phyloP scores from a whole-genome alignment of 2,113 vertebrate species.

The Natator depressus region DNA sequence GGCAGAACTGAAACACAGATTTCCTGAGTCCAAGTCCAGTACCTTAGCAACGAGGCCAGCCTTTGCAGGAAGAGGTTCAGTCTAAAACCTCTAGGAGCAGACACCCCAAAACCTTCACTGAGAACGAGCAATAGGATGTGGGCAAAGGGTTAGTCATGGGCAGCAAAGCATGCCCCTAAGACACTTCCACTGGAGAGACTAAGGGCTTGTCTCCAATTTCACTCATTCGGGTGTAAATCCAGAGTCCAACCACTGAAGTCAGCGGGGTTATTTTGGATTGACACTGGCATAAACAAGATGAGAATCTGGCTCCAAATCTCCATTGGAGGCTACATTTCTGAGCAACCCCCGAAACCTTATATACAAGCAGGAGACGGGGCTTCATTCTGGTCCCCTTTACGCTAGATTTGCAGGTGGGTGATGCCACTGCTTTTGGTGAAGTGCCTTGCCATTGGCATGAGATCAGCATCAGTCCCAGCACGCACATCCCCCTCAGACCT shows the following conservation, averaged over 20 bases:
- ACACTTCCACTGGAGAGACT: not conserved
- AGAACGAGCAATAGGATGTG: not conserved
- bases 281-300: not conserved
- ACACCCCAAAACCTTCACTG: not conserved
- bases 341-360: not conserved
- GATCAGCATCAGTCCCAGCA: not conserved
- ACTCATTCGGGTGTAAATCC: not conserved
- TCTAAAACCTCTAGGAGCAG: not conserved
- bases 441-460: not conserved
- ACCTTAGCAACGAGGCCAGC: not conserved
- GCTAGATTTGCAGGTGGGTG: not conserved
- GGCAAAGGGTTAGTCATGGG: not conserved
- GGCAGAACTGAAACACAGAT: not conserved
- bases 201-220: not conserved
- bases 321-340: no score
- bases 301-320: not conserved
- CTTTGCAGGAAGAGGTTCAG: not conserved
- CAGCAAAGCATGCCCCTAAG: not conserved
- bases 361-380: not conserved
- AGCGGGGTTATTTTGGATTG: not conserved
- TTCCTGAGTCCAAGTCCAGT: not conserved
- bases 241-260: not conserved
- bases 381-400: no score
- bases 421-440: not conserved
- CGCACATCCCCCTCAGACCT: not conserved